Conservation (phyloP, 2,113 vertebrate species). For the Salminus brasiliensis region DNA sequence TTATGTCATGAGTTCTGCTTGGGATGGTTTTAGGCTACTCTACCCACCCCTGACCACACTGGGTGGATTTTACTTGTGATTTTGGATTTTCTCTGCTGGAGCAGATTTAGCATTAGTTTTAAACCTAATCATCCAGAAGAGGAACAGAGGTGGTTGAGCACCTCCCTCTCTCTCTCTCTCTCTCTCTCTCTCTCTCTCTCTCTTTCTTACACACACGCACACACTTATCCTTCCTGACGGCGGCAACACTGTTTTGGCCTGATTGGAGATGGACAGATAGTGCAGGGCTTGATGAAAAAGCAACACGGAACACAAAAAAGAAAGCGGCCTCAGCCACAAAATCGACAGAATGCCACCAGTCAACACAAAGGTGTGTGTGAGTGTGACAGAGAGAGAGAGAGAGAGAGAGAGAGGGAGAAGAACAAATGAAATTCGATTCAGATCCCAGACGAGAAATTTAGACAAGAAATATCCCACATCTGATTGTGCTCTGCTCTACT, state of each 20-base stretch:
- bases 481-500: not conserved
- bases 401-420: not conserved
- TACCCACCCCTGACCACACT: not conserved
- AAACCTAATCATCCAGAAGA: not conserved
- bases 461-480: not conserved
- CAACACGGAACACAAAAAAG: constrained; percentile 23
- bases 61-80: not conserved
- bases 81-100: not conserved
- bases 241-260: constrained; percentile 37
- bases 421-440: constrained; percentile 50
- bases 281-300: constrained; percentile 46
- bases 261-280: constrained; percentile 56
- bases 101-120: not conserved
- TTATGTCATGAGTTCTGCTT: not conserved
- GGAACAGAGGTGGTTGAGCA: not conserved
- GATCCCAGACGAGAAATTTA: not conserved
- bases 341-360: constrained; percentile 58
- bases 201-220: too few species aligned
- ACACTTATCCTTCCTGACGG: not conserved
- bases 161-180: not conserved
- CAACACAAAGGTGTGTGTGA: constrained; percentile 26
- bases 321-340: constrained; percentile 48
- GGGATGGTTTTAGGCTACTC: not conserved
- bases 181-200: constrained; percentile 5
- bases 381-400: not conserved